These are phyloP conservation scores for Lepidochrysops patricia DNA, from an alignment of 2,888 invertebrate genomes.

Conservation along the genomic window DNA sequence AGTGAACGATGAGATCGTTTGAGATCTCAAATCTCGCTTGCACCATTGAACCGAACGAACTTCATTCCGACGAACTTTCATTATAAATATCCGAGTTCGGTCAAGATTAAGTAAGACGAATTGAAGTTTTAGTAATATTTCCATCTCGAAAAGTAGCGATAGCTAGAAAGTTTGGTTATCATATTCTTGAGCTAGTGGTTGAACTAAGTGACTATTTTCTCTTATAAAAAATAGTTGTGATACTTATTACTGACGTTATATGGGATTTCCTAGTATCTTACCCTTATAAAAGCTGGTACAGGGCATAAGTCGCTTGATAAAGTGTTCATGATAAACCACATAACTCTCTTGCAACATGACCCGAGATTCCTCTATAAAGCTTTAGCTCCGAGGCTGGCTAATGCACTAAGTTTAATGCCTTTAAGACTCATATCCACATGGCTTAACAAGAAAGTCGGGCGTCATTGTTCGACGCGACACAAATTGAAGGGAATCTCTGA, in stretches of 20 bases:
- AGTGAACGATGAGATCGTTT: constrained; percentile 21
- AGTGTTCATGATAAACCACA: not conserved
- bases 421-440: not conserved
- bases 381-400: not conserved
- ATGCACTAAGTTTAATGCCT: not conserved
- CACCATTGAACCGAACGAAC: constrained; percentile 24
- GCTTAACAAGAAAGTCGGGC: not conserved
- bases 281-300: not conserved
- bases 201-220: not conserved
- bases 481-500: constrained; percentile 9
- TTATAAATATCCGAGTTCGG: constrained; percentile 26
- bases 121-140: constrained; percentile 24
- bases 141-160: constrained; percentile 16
- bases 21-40: constrained; percentile 22
- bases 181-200: not conserved
- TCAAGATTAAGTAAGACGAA: constrained; percentile 24
- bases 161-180: not conserved
- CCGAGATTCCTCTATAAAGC: not conserved
- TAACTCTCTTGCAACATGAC: not conserved
- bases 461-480: not conserved
- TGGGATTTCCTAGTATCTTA: too few species aligned
- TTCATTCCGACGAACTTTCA: constrained; percentile 25
- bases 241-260: too few species aligned
- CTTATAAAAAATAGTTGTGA: too few species aligned
- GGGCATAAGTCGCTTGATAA: not conserved